A percentile compares a stretch with the other conserved stretches of the same genome.
phyloP scores from a whole-genome alignment of 1,140 invertebrate species.

The Drosophila parabipectinata region DNA sequence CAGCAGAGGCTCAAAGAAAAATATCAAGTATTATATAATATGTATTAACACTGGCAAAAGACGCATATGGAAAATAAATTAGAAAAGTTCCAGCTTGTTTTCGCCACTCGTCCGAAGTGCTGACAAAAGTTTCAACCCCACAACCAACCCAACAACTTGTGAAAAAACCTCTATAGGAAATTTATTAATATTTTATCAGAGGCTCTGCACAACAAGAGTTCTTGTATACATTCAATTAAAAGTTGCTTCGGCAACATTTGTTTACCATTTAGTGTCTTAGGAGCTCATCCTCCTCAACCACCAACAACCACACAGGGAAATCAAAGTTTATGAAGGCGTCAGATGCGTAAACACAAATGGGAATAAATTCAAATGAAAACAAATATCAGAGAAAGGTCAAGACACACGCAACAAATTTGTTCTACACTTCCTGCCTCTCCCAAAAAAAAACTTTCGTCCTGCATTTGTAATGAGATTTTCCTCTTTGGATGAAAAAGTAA shows the following conservation, averaged over 20 bases:
- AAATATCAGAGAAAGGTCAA: conserved; percentile 42
- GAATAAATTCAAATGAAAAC: conserved; percentile 38
- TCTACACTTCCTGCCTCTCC: conserved; percentile 17
- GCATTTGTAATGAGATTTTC: conserved; percentile 65
- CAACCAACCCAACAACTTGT: not conserved
- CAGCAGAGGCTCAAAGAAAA: conserved; percentile 57
- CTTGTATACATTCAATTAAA: conserved; percentile 72
- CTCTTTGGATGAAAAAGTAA: conserved; percentile 10
- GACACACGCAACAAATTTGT: conserved; percentile 21
- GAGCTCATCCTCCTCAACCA: not conserved
- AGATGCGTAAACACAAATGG: conserved; percentile 44
- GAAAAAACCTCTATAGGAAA: conserved; percentile 57
- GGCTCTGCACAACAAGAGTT: conserved; percentile 13
- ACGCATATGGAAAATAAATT: conserved; percentile 73
- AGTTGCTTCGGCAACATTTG: conserved; percentile 69
- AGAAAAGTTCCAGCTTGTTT: conserved; percentile 69
- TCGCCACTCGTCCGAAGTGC: conserved; percentile 21
- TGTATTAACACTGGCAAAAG: conserved; percentile 61
- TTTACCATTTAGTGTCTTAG: conserved; percentile 58
- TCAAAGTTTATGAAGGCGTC: conserved; percentile 68
- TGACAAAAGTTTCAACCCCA: conserved; percentile 48
- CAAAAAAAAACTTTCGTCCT: conserved; percentile 20
- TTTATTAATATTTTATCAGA: conserved; percentile 69
- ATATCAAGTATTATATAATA: conserved; percentile 76
- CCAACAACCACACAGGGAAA: conserved; percentile 19